Evolutionary conservation across 2,888 invertebrate genomes (phyloP), one percentile per base, ranked within the genome.

Genomic region (Drosophila multiciliata): DNA sequence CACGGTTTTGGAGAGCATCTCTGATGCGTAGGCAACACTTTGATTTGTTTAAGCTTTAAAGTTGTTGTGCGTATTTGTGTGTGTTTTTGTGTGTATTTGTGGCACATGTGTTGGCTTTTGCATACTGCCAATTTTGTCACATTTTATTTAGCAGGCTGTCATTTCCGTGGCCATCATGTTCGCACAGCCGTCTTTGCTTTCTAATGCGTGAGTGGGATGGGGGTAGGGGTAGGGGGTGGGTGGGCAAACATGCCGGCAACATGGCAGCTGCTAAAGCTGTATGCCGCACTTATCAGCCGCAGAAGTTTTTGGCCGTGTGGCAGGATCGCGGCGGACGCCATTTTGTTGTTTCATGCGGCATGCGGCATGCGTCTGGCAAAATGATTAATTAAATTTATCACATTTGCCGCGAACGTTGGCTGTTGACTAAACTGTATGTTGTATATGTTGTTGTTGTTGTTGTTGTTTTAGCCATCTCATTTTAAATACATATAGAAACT

Each of bases 351-450:
- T 70, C 73, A 53, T 69, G 72, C 70, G 29, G 65, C 75, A 59
- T 63, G 70, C 54, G 75, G 65, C 75, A 59, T 63, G 70, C 54
- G 75, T 63, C 80, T 66, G 73, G 54, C 58, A 61, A 75, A 87
- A 86, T 86, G 86, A 86, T 86, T 86, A 86, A 86, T 86, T 86
- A 89, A 86, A 86, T 86, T 85, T 89, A 85, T 86, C 81, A 86
- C 85, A 78, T 82, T 38, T 84, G 84, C 70, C 67, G 63, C 58
- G 73, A 26, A 49, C 20, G 62, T 63, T 72, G 69, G 68, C 55
- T 48, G 55, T 60, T 55, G 60, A 53, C 36, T 26, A 38, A 55
- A 54, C 35, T 17, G 53, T 54, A 23, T 17, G 9, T 12, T 7
- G 12, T 45, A 20, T 42, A 20, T 42, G 2, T 40, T 75, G 75